phyloP scores from a whole-genome alignment of 2,113 vertebrate genomes.

The Apodemus speciosus region DNA sequence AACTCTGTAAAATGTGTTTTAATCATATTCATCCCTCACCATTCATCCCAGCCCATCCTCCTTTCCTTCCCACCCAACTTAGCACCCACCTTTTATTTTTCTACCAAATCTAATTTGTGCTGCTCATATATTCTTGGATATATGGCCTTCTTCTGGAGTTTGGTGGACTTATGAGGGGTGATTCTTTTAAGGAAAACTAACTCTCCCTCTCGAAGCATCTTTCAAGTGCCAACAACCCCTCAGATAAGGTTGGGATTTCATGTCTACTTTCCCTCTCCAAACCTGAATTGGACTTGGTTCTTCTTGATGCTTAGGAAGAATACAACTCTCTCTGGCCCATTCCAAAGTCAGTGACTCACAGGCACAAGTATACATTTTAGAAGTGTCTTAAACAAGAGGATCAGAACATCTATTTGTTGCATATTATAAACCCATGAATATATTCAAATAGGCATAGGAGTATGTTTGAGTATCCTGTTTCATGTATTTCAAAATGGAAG shows the following conservation, averaged over 20 bases:
- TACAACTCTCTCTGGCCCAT: neutral
- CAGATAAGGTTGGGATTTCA: neutral
- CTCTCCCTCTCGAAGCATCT: neutral
- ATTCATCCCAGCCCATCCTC: neutral
- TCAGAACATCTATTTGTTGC: neutral
- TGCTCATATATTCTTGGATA: too few species aligned
- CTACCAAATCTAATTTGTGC: too few species aligned
- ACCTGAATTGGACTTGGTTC: neutral
- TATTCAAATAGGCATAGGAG: neutral
- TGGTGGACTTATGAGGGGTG: neutral
- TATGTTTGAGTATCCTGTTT: neutral
- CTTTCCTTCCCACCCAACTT: neutral
- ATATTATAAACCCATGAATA: neutral
- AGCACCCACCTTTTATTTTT: neutral
- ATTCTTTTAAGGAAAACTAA: neutral
- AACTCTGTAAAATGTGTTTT: neutral
- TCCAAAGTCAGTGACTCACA: neutral
- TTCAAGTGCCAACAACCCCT: neutral
- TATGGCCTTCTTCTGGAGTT: neutral
- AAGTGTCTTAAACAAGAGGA: neutral
- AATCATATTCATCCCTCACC: neutral
- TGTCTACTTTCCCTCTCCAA: neutral
- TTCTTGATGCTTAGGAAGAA: slow-evolving; percentile 19
- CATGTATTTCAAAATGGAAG: neutral
- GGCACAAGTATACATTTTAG: neutral